Evolutionary conservation across 92 coral and sea anemone genomes (phyloP), one percentile per base, ranked within the genome.

Genomic region (Umimayanthus kanabou): DNA sequence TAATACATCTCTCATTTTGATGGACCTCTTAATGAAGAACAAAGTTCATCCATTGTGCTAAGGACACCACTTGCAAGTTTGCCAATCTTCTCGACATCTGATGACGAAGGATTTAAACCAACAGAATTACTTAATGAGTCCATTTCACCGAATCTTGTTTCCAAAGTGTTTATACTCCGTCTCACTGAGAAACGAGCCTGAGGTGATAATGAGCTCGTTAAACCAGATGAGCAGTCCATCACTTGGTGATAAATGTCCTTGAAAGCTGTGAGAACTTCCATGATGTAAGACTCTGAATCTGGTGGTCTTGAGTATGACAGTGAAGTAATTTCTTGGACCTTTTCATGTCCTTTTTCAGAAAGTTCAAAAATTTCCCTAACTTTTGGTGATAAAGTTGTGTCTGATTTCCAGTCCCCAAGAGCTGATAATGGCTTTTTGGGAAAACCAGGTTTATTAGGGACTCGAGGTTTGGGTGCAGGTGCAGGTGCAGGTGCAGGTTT

Each of bases 151-250:
- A 89, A 93, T 80, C 90, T 95, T 42, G 87, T 88, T 65, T 95
- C 98, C 39, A 93, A 94, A 61, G 94, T 93, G 45, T 92, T 93
- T 30, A 93, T 93, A 40, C 91, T 93, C 80, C 92, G 92, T 53
- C 98, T 88, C 39, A 95, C 96, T 87, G 76, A 93, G 78, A 93
- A 95, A 43, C 98, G 90, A 2, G 96, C 96, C 65, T 95, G 98
- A 23, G 98, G 98, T 67, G 94, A 89, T 66, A 95, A 80, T 3
- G 98, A 89, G 78, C 94, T 95, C 5, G 94, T 95, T 85, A 95
- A 85, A 70, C 92, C 91, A 58, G 98, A 95, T 47, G 92, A 87
- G 40, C 92, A 85, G 49, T 93, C 98, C 89, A 94, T 89, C 39
- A 93, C 95, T 61, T 92, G 88, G 20, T 86, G 80, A 61, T 94